These are phyloP conservation scores for Eubucco bourcierii DNA, from an alignment of 2,113 vertebrate species.

Conservation along the genomic window DNA sequence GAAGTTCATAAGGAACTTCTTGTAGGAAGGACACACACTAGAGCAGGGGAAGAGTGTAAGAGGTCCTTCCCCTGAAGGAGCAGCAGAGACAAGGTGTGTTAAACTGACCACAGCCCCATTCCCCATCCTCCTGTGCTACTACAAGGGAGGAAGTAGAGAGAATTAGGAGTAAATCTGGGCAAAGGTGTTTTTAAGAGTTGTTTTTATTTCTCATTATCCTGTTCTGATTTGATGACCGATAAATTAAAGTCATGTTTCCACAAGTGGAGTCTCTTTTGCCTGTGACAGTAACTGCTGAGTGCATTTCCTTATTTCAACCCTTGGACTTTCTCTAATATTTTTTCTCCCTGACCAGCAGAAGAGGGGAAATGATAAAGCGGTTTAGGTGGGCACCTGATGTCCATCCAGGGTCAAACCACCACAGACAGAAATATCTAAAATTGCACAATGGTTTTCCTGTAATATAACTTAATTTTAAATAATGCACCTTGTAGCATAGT, in stretches of 20 bases:
- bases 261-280: not conserved
- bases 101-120: too few species aligned
- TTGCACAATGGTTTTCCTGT: too few species aligned
- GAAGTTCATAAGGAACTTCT: too few species aligned
- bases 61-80: not conserved
- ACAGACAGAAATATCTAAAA: not conserved
- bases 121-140: too few species aligned
- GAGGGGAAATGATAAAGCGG: not conserved
- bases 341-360: not conserved
- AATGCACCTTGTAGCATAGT: too few species aligned
- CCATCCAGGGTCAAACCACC: not conserved
- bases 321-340: not conserved
- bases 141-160: not conserved
- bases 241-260: not conserved
- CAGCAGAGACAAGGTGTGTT: not conserved
- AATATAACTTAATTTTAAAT: too few species aligned
- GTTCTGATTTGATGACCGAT: not conserved
- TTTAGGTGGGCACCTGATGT: not conserved
- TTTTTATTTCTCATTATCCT: not conserved
- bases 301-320: not conserved
- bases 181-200: not conserved
- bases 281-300: not conserved
- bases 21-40: not conserved
- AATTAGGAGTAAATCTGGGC: not conserved
- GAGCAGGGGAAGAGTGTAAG: not conserved